Evolutionary conservation across 2,888 invertebrate genomes (phyloP), one percentile per base, ranked within the genome.

Genomic region (Polyploca ridens): DNA sequence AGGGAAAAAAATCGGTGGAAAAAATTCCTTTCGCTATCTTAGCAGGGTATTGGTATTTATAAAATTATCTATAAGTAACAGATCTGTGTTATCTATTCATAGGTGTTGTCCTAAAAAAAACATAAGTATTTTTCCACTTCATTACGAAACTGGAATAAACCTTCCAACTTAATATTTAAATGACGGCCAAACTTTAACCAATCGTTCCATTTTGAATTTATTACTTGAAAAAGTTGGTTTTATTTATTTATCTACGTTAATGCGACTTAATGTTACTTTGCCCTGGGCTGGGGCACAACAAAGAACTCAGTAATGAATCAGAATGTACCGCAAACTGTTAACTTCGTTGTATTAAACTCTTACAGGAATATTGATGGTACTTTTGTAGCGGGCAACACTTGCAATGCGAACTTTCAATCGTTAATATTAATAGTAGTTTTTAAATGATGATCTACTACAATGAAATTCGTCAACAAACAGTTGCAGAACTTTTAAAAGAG

Each of bases 281-380:
- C 64, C 49, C 60, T 66, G 59, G 54, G 57, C 49, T 16, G 64
- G 66, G 71, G 67, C 58, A 44, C 63, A 63, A 75, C 70, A 77
- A 80, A 80, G 70, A 74, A 77, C 72, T 74, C 64, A 71, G 72
- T 73, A 78, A 82, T 83, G 78, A 84, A 86, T 81, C 85, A 84
- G 75, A 83, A 80, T 76, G 72, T 75, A 71, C 69, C 65, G 72
- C 69, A 73, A 80, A 75, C 71, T 64, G 68, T 71, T 69, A 75
- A 81, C 76, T 81, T 83, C 69, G 72, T 78, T 82, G 71, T 70
- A 66, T 41, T 69, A 73, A 81, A 78, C 76, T 82, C 73, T 70
- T 70, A 66, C 68, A 71, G 14, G 61, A 41, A 41, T 61, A 77
- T 68, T 70, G 64, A 70, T 69, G 59, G 6, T 74, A 68, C 69